phyloP scores from a whole-genome alignment of 2,888 invertebrate genomes.

The Agriopis aurantiaria region DNA sequence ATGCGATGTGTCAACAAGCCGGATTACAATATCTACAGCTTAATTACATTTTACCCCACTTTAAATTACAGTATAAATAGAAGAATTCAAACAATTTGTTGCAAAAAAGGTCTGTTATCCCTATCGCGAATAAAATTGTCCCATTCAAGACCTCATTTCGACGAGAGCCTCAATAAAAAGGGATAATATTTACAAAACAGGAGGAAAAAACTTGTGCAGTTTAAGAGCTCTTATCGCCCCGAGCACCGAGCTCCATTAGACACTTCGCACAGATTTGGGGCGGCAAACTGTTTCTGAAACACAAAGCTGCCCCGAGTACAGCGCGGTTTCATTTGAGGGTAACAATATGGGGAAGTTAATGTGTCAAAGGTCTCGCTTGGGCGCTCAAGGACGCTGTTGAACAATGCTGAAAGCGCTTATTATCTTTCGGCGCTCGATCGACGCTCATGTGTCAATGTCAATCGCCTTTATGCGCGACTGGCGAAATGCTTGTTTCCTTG shows the following conservation, averaged over 20 bases:
- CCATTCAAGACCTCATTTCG: slow-evolving; percentile 33
- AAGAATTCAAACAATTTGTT: slow-evolving; percentile 21
- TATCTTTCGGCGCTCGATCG: slow-evolving; percentile 24
- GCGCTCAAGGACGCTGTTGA: slow-evolving; percentile 46
- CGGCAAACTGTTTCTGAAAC: slow-evolving; percentile 64
- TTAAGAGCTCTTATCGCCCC: slow-evolving; percentile 76
- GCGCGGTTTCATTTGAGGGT: slow-evolving; percentile 43
- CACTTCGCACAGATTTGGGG: slow-evolving; percentile 79
- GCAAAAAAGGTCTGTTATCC: slow-evolving; percentile 23
- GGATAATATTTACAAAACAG: slow-evolving; percentile 73
- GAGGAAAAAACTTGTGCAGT: slow-evolving; percentile 71
- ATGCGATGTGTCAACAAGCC: slow-evolving; percentile 64
- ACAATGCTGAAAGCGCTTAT: slow-evolving; percentile 35
- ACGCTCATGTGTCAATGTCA: slow-evolving; percentile 35
- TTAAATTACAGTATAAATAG: slow-evolving; percentile 44
- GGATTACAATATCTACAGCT: slow-evolving; percentile 60
- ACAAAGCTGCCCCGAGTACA: slow-evolving; percentile 55
- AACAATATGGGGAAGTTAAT: slow-evolving; percentile 54
- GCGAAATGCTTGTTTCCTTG: slow-evolving; percentile 22
- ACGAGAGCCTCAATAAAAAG: slow-evolving; percentile 24
- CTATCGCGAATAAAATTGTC: slow-evolving; percentile 19
- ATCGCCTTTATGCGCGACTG: slow-evolving; percentile 21
- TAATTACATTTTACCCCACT: slow-evolving; percentile 49
- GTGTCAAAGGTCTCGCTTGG: slow-evolving; percentile 54
- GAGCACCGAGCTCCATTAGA: slow-evolving; percentile 76